phyloP scores from a whole-genome alignment of 2,888 invertebrate species.

The Octonoba sinensis region DNA sequence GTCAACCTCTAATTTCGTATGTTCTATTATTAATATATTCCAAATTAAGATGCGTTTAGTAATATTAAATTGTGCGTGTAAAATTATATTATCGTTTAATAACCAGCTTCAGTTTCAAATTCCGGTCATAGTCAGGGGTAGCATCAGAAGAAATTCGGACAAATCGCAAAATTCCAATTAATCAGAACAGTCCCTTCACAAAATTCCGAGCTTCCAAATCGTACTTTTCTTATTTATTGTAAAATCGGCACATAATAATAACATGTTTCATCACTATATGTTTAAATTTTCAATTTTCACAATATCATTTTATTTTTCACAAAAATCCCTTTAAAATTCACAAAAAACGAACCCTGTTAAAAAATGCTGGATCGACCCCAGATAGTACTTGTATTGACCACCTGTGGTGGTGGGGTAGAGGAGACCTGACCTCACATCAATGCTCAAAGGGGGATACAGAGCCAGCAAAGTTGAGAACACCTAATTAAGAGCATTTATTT shows the following conservation, averaged over 20 bases:
- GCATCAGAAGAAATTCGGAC: background rate
- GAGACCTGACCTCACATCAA: background rate
- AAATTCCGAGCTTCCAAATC: too few species aligned
- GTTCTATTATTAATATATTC: constrained; percentile 2
- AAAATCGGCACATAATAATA: too few species aligned
- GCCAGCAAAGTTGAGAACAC: background rate
- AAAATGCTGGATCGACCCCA: background rate
- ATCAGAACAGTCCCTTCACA: too few species aligned
- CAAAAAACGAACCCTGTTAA: too few species aligned
- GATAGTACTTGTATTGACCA: background rate
- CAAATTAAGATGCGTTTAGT: background rate
- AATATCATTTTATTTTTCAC: too few species aligned
- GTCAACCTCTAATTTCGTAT: background rate
- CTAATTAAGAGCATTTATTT: too few species aligned
- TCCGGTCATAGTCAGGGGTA: background rate
- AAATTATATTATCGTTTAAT: constrained; percentile 2
- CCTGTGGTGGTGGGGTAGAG: background rate
- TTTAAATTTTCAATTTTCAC: too few species aligned
- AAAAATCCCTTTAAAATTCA: too few species aligned
- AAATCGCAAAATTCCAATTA: background rate
- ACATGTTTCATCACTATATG: too few species aligned
- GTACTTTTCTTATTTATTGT: too few species aligned
- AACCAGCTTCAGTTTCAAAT: too few species aligned
- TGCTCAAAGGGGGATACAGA: background rate
- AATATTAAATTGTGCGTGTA: background rate